phyloP scores from a whole-genome alignment of 2,888 invertebrate species.

The Rhorus exstirpatorius region DNA sequence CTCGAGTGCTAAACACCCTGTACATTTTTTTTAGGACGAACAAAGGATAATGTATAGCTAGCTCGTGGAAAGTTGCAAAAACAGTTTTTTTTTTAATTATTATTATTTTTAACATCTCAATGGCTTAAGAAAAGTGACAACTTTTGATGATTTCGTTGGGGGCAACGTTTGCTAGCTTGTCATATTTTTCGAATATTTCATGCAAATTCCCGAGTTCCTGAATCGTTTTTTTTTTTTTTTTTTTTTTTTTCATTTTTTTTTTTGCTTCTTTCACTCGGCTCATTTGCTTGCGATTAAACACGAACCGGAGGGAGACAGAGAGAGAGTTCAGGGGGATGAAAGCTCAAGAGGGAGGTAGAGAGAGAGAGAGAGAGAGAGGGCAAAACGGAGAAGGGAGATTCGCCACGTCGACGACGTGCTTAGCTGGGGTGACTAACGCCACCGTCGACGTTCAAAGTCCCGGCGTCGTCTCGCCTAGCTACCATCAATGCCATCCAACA shows the following conservation, averaged over 20 bases:
- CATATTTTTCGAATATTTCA: too few species aligned
- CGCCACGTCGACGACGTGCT: slow-evolving; percentile 64
- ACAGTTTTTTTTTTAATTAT: too few species aligned
- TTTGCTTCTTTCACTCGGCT: slow-evolving; percentile 45
- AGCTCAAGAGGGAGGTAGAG: slow-evolving; percentile 5
- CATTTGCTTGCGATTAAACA: slow-evolving; percentile 69
- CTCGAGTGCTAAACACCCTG: too few species aligned
- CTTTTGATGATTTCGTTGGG: too few species aligned
- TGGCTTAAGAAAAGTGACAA: too few species aligned
- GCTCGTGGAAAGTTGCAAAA: too few species aligned
- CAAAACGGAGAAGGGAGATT: slow-evolving; percentile 33
- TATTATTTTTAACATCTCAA: too few species aligned
- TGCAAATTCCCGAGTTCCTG: too few species aligned
- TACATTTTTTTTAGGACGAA: too few species aligned
- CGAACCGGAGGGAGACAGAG: slow-evolving; percentile 18
- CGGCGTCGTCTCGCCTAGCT: slow-evolving; percentile 57
- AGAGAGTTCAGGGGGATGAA: slow-evolving; percentile 15
- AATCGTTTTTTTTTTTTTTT: not conserved
- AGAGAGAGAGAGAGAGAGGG: not conserved
- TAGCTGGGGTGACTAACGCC: slow-evolving; percentile 52
- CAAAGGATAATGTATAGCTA: too few species aligned
- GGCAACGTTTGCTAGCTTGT: too few species aligned
- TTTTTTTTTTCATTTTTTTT: slow-evolving; percentile 3
- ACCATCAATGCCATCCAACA: slow-evolving; percentile 19
- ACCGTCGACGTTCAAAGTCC: slow-evolving; percentile 51